Evolutionary conservation across 1,140 invertebrate genomes (phyloP).

Genomic region (Globodera ellingtonae): DNA sequence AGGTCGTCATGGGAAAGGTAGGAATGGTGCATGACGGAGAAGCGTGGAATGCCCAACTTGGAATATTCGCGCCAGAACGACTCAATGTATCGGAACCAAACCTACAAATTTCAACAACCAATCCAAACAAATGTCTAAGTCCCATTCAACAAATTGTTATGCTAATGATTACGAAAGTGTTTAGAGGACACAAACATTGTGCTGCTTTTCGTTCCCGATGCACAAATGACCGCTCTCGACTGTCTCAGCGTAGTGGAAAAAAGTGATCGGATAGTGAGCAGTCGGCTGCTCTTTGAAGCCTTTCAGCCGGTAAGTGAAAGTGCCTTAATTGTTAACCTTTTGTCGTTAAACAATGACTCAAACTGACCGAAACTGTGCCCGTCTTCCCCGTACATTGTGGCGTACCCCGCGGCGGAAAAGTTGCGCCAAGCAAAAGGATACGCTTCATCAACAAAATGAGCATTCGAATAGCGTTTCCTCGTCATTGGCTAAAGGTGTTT

Average conservation of each 20-base stretch:
- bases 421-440: slow-evolving; percentile 73
- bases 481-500: slow-evolving; percentile 64
- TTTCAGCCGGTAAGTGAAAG: slow-evolving; percentile 85
- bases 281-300: slow-evolving; percentile 83
- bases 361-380: slow-evolving; percentile 74
- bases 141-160: too few species aligned
- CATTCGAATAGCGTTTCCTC: slow-evolving; percentile 75
- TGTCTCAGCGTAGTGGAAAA: slow-evolving; percentile 72
- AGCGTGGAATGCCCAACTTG: slow-evolving; percentile 73
- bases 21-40: slow-evolving; percentile 82
- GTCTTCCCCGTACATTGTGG: slow-evolving; percentile 83
- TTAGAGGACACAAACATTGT: slow-evolving; percentile 71
- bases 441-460: slow-evolving; percentile 73
- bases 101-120: slow-evolving; percentile 63
- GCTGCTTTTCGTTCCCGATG: slow-evolving; percentile 77
- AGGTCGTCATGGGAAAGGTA: slow-evolving; percentile 86
- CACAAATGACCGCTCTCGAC: slow-evolving; percentile 70
- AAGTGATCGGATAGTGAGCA: slow-evolving; percentile 85
- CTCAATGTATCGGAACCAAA: slow-evolving; percentile 74
- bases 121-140: neutral
- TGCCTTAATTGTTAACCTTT: slow-evolving; percentile 63
- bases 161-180: too few species aligned
- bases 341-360: neutral
- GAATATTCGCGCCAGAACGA: slow-evolving; percentile 72
- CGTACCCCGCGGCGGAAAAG: slow-evolving; percentile 72